Evolutionary conservation across 2,888 invertebrate species (phyloP).

Genomic region (Cyclophora albipunctata): DNA sequence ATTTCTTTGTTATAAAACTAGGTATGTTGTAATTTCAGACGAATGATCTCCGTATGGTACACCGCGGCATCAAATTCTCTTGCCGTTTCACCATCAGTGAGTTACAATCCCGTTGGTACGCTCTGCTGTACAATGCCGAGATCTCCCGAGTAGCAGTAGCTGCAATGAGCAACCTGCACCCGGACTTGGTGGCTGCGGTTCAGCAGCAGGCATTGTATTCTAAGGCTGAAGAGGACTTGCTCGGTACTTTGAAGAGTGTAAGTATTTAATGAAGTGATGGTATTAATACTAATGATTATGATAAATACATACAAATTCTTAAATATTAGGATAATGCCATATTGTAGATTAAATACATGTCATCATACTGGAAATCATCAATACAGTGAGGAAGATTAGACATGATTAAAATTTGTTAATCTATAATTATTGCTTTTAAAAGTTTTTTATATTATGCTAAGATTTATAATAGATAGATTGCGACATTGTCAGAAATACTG

Average conservation of each 20-base stretch:
- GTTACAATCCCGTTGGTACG: conserved; percentile 97
- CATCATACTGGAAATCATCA: too few species aligned
- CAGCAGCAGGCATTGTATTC: conserved; percentile 94
- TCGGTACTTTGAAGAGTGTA: conserved; percentile 85
- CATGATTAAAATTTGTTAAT: too few species aligned
- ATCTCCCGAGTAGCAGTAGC: conserved; percentile 93
- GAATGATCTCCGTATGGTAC: conserved; percentile 86
- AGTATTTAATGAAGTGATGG: conserved; percentile 16
- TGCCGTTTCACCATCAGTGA: conserved; percentile 95
- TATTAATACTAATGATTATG: too few species aligned
- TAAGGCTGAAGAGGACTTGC: conserved; percentile 89
- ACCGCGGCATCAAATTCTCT: conserved; percentile 95
- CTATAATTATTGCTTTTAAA: too few species aligned
- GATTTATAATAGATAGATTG: too few species aligned
- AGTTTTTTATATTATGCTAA: too few species aligned
- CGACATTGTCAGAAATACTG: too few species aligned
- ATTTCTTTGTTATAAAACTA: too few species aligned
- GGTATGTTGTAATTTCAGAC: conserved; percentile 59
- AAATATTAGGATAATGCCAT: too few species aligned
- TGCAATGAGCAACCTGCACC: conserved; percentile 95
- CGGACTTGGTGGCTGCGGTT: conserved; percentile 89
- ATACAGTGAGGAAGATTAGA: too few species aligned
- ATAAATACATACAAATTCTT: too few species aligned
- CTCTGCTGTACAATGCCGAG: conserved; percentile 94
- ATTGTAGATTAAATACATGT: too few species aligned